Evolutionary conservation across 1,140 invertebrate species (phyloP), one percentile per base, ranked within the genome.

Genomic region (Heliconius melpomene): DNA sequence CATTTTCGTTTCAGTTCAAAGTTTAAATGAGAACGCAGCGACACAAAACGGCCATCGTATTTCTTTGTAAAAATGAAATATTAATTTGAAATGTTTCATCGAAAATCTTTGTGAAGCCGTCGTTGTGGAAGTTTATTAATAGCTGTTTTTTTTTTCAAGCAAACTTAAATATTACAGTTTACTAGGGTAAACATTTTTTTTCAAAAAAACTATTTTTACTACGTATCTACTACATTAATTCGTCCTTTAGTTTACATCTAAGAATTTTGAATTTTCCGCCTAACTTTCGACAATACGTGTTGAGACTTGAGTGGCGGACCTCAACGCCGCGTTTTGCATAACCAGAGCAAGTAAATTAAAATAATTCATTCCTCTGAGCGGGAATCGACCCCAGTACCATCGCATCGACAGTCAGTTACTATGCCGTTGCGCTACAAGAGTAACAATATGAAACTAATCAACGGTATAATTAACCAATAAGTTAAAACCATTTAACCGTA

Each of bases 21-120:
- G 54, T 23, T 23, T 57, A 57, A 57, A 57, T 57, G 20, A 57
- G 54, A 57, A n/a, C 7, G 54, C 54, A 23, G 54, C 54, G 54
- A 57, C 54, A 57, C 54, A 57, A 57, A 57, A 57, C 54, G n/a
- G 54, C 54, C 54, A 0, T 57, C 54, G 23, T 23, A 23, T 57
- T 57, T 57, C 54, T 57, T 57, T 57, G 54, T 57, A 57, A 57
- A 23, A 57, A 57, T n/a, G 20, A 57, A 57, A 57, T n/a, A 57
- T 57, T 57, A n/a, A 57, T 57, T n/a, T 57, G 54, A 57, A 57
- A 57, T 57, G 54, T 57, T 57, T 57, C 54, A n/a, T n/a, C 20
- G 54, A 57, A 57, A n/a, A 57, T 23, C n/a, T 57, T 23, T 57
- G 54, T 23, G 7, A 57, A 57, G 54, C 54, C 11, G n/a, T 57